Evolutionary conservation across 2,888 invertebrate species (phyloP).

Genomic region (Latheticus oryzae): DNA sequence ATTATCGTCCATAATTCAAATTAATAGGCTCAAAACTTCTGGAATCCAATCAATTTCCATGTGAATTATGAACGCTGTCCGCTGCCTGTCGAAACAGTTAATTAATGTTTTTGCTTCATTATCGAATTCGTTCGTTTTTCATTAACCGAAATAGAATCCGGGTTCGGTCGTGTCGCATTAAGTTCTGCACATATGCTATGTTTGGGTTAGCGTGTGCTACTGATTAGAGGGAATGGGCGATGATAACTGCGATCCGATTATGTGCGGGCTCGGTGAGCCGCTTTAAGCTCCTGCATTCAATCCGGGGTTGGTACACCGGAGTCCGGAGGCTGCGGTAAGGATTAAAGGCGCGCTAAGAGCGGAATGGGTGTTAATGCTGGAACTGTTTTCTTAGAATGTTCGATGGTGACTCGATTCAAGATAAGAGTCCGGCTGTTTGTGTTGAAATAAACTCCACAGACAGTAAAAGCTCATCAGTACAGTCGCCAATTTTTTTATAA

Average conservation of each 20-base stretch:
- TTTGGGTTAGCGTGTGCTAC: constrained; percentile 46
- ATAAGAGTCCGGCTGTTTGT: no score
- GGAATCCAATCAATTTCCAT: constrained; percentile 32
- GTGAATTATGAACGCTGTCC: constrained; percentile 30
- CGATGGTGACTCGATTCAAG: no score
- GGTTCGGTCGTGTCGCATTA: constrained; percentile 24
- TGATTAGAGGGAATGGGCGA: constrained; percentile 45
- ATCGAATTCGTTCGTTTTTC: constrained; percentile 23
- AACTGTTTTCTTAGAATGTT: constrained; percentile 3
- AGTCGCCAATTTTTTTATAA: no score
- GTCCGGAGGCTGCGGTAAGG: constrained; percentile 18
- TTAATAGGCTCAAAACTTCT: constrained; percentile 40
- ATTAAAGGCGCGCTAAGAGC: no score
- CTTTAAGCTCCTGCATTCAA: constrained; percentile 44
- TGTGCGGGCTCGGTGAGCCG: constrained; percentile 44
- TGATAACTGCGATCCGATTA: constrained; percentile 53
- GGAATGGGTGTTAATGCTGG: no score
- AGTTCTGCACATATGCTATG: constrained; percentile 35
- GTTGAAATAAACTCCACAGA: no score
- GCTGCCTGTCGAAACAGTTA: constrained; percentile 29
- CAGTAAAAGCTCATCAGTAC: no score
- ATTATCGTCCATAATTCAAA: constrained; percentile 43
- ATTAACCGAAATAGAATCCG: constrained; percentile 23
- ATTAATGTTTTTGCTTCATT: constrained; percentile 36
- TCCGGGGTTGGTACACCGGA: constrained; percentile 35